Evolutionary conservation across 2,113 vertebrate genomes (phyloP).

Genomic region (Suricata suricatta): DNA sequence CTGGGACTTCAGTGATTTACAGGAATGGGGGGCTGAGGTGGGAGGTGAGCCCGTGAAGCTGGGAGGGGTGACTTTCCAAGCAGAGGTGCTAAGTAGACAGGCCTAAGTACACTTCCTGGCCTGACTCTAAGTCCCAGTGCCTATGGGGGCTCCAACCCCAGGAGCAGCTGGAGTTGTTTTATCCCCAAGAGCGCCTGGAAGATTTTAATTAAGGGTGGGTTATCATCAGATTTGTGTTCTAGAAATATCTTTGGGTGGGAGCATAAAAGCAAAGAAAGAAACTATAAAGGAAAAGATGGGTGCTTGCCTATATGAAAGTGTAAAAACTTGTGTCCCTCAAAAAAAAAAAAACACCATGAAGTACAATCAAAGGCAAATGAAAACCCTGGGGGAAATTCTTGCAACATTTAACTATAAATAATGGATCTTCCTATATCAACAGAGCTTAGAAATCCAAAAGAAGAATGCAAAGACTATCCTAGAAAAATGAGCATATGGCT

Average conservation of each 20-base stretch:
- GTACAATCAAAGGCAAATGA: constrained; percentile 16
- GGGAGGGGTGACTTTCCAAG: not conserved
- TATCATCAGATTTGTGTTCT: not conserved
- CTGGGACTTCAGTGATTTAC: not conserved
- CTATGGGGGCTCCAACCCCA: not conserved
- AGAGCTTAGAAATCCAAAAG: not conserved
- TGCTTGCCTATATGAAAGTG: not conserved
- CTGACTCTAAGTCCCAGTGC: not conserved
- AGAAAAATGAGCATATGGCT: not conserved
- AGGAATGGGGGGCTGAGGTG: not conserved
- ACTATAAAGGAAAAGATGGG: not conserved
- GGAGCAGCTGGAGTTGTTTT: not conserved
- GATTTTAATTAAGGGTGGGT: not conserved
- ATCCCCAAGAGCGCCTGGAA: not conserved
- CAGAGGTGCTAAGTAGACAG: not conserved
- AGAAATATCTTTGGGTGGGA: not conserved
- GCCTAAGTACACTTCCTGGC: not conserved
- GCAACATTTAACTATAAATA: not conserved
- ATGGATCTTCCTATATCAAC: not conserved
- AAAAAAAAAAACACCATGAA: not conserved
- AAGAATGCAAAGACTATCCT: not conserved
- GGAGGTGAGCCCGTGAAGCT: not conserved
- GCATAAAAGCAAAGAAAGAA: constrained; percentile 48
- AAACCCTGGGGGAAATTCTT: not conserved
- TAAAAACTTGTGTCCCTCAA: not conserved